Base-by-base conservation (phyloP, 1,140 invertebrate genomes). In the Thaumatotibia leucotreta region DNA sequence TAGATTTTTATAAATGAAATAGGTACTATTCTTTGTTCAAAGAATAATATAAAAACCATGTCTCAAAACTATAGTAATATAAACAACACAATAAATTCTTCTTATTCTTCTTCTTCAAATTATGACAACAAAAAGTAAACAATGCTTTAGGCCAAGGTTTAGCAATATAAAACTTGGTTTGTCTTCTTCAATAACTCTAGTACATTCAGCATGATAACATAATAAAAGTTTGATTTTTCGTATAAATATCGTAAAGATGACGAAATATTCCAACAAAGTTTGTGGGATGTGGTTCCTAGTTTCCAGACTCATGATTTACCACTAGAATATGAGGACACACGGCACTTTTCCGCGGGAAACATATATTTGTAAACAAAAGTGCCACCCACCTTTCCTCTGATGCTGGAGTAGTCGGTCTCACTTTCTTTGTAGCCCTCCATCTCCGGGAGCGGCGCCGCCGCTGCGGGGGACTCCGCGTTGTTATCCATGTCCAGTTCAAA, bases 371-470 rank as follows among this genome's bases (percentile, higher is more conserved):
- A 72, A 75, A 74, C 70, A 73, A 73, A 67, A 61, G 23, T 32
- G 27, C n/a, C 23, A 54, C 45, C 69, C 67, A 89, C 88, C 81
- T 90, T 93, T 24, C 92, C 92, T 39, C 93, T 85, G 35, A 92
- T 92, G 64, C 86, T 90, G 5, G 88, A 88, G 67, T 90, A 91
- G 65, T 91, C 89, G 5, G 86, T 89, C 31, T 88, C 88, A 64
- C 75, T 82, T 29, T 81, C 75, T 32, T 68, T 63, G 58, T 73
- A 70, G 9, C 65, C 74, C 61, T 82, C 84, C 4, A 69, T 70
- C 70, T 87, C 86, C 11, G 67, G 74, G 24, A 76, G 63, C 8
- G 81, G 79, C 73, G 76, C 84, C 24, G 63, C 63, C 63, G 78
- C 72, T 10, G 75, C 76, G 20, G 82, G 85, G 6, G 84, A 82